Conservation (phyloP, 2,113 vertebrate genomes). For the Pungitius pungitius region DNA sequence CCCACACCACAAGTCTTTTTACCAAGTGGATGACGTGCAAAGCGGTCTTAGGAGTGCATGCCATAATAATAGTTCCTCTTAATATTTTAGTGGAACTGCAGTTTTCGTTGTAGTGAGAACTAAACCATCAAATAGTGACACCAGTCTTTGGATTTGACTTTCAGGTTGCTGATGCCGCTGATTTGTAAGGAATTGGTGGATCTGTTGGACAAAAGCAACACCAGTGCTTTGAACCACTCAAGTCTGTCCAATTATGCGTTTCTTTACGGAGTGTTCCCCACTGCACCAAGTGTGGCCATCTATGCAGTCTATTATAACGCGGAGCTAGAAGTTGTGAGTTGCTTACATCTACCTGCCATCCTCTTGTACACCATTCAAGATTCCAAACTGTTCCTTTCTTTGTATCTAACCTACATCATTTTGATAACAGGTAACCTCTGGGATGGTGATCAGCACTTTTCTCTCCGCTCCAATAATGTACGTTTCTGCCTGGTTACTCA, state of each 20-base stretch:
- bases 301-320: slow-evolving; percentile 96
- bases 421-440: slow-evolving; percentile 87
- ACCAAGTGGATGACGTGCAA: slow-evolving; percentile 20
- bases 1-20: slow-evolving; percentile 32
- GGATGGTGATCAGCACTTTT: slow-evolving; percentile 97
- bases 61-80: background rate
- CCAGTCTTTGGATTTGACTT: slow-evolving; percentile 33
- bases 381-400: background rate
- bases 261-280: slow-evolving; percentile 95
- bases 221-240: slow-evolving; percentile 85
- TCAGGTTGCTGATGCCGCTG: slow-evolving; percentile 92
- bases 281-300: slow-evolving; percentile 95
- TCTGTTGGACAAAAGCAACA: slow-evolving; percentile 85
- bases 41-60: background rate
- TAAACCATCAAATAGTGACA: slow-evolving; percentile 13
- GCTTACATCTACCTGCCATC: background rate
- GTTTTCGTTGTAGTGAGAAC: background rate
- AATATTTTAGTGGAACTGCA: slow-evolving; percentile 5
- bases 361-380: background rate
- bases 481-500: slow-evolving; percentile 93
- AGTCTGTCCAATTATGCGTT: slow-evolving; percentile 97
- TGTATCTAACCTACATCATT: background rate
- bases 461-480: slow-evolving; percentile 98
- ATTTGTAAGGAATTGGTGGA: slow-evolving; percentile 96
- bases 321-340: slow-evolving; percentile 96